These are phyloP conservation scores for Brachypalpus laphriformis DNA, from an alignment of 2,888 invertebrate genomes.

Conservation along the genomic window DNA sequence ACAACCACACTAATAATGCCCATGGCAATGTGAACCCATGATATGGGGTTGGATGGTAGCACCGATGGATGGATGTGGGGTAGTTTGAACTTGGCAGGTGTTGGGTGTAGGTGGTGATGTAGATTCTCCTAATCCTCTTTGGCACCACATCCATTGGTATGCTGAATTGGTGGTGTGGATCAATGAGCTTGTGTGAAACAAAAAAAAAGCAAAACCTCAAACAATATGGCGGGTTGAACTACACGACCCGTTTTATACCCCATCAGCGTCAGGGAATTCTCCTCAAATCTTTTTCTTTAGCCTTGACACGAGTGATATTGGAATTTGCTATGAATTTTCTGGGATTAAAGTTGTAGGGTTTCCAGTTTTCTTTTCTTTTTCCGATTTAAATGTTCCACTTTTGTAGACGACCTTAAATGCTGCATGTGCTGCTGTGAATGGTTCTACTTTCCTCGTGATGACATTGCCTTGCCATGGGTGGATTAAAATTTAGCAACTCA, in stretches of 20 bases:
- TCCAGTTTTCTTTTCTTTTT: neutral
- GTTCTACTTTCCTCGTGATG: slow-evolving; percentile 3
- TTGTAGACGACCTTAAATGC: neutral
- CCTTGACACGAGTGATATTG: slow-evolving; percentile 42
- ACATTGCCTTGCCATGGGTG: slow-evolving; percentile 13
- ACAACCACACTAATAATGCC: slow-evolving; percentile 37
- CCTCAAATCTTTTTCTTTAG: neutral
- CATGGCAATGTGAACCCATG: slow-evolving; percentile 3
- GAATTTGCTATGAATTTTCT: slow-evolving; percentile 51
- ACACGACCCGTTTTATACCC: slow-evolving; percentile 19
- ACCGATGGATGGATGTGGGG: neutral
- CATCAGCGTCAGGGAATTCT: neutral
- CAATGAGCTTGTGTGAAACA: slow-evolving; percentile 22
- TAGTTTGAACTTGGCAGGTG: slow-evolving; percentile 35
- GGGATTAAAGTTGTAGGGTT: slow-evolving; percentile 58
- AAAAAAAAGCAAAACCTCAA: slow-evolving; percentile 10
- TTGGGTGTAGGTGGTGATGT: slow-evolving; percentile 2
- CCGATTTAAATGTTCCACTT: slow-evolving; percentile 9
- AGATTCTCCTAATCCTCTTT: slow-evolving; percentile 40
- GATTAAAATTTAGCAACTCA: slow-evolving; percentile 12
- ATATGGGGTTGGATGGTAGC: slow-evolving; percentile 2
- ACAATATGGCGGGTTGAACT: slow-evolving; percentile 31
- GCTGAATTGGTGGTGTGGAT: slow-evolving; percentile 22
- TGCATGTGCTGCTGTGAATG: slow-evolving; percentile 28
- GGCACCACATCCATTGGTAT: slow-evolving; percentile 6